Evolutionary conservation across 2,797 vertebrate species (phyloP).

Genomic region (Parotocinclus haroldoi): DNA sequence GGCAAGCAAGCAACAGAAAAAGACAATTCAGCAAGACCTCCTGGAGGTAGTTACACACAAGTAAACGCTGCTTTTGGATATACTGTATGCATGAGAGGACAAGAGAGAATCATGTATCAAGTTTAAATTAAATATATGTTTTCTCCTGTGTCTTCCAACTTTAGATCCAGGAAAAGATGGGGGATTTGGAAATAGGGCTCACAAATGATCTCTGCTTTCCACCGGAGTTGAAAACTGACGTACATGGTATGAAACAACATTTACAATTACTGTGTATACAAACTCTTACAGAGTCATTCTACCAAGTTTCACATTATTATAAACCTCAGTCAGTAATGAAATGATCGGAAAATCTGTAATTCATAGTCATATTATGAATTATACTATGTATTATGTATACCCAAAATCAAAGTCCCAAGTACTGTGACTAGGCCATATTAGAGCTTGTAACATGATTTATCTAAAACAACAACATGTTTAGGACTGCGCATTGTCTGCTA

Average conservation of each 20-base stretch:
- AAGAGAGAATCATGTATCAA: neutral
- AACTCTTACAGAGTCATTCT: no score
- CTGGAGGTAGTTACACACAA: constrained; percentile 40
- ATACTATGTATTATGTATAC: no score
- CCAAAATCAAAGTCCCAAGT: no score
- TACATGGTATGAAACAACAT: constrained; percentile 14
- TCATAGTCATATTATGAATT: no score
- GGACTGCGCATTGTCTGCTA: no score
- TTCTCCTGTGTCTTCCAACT: neutral
- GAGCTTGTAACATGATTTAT: no score
- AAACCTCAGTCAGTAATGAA: no score
- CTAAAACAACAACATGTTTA: no score
- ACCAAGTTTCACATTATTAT: no score
- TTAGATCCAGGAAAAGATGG: constrained; percentile 51
- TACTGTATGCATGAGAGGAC: neutral
- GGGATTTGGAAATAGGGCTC: constrained; percentile 42
- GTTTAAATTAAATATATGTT: neutral
- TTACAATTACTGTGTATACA: no score
- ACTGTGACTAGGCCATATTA: no score
- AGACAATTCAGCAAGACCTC: constrained; percentile 40
- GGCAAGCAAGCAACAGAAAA: constrained; percentile 10
- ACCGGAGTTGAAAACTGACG: constrained; percentile 15
- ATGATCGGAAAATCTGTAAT: no score
- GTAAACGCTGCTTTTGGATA: neutral
- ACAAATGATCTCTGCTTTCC: constrained; percentile 47